Evolutionary conservation across 2,888 invertebrate genomes (phyloP), one percentile per base, ranked within the genome.

Genomic region (Eurois occulta): DNA sequence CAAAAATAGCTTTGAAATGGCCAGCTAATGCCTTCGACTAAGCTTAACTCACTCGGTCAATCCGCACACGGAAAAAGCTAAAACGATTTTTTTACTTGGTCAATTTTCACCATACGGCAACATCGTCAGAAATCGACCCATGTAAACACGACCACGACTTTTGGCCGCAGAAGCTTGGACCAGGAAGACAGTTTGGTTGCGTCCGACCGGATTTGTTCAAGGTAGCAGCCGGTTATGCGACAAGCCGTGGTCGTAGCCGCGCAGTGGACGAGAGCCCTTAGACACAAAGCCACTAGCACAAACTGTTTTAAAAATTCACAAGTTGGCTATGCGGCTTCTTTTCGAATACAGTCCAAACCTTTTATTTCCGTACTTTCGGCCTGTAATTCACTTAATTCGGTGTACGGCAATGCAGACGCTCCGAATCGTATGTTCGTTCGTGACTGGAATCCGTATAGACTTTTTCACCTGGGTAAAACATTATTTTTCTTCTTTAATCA

Each of bases 361-460:
- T 90, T 90, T 87, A 88, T 84, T 86, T 77, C 67, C 75, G 79
- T 71, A 81, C 70, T 80, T 86, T 82, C 69, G 75, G 81, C 81
- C 84, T 87, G 74, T 88, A 89, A 89, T 87, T 88, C 88, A 90
- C 89, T 88, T 89, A 91, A 90, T 91, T 85, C 88, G 75, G 85
- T 90, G 89, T 89, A 85, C 91, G 86, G 78, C 88, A 90, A 90
- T 88, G 90, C 89, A 88, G 89, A 71, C 79, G 82, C 75, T 77
- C 74, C 43, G 72, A 83, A 85, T 87, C 86, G 89, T 83, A 85
- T 85, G 88, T 86, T 80, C 58, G 73, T 71, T 74, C 89, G 89
- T 90, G 89, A 83, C 81, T 10, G 68, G 88, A 87, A 87, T 88
- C 48, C 32, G 18, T 81, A 89, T 83, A 64, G 86, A 81, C 80